Conservation (phyloP, 2,797 vertebrate species). For the Labeo calbasu region DNA sequence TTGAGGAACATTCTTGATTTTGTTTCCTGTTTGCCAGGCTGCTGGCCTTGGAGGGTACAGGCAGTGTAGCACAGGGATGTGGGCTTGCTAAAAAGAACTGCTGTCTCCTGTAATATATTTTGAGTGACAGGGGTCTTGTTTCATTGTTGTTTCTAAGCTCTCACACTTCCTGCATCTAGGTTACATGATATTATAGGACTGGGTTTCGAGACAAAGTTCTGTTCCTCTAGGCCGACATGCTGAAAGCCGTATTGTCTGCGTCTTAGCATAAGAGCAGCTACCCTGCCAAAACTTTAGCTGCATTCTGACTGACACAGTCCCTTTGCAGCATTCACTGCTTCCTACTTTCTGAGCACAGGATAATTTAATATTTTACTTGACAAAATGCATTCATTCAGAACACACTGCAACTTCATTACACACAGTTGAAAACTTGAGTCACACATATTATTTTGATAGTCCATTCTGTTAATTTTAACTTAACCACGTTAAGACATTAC, state of each 20-base stretch:
- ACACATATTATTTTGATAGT: neutral
- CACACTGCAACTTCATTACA: neutral
- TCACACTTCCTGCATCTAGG: slow-evolving; percentile 14
- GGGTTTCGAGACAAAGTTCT: slow-evolving; percentile 12
- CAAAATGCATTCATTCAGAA: neutral
- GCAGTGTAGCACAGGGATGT: neutral
- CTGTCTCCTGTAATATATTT: neutral
- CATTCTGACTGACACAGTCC: neutral
- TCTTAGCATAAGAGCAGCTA: neutral
- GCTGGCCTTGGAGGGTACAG: slow-evolving; percentile 17
- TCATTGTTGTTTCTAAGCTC: slow-evolving; percentile 3
- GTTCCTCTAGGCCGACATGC: neutral
- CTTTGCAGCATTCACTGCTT: neutral
- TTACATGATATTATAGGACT: slow-evolving; percentile 10
- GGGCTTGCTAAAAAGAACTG: slow-evolving; percentile 1
- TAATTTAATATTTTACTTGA: neutral
- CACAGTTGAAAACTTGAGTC: neutral
- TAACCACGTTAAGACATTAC: neutral
- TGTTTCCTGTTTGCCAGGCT: slow-evolving; percentile 57
- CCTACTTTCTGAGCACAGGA: neutral
- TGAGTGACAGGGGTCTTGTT: slow-evolving; percentile 26
- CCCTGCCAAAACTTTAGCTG: neutral
- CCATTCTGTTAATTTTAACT: too few relatives aligned
- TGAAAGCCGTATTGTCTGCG: neutral
- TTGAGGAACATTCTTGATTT: slow-evolving; percentile 70